Base-by-base conservation (phyloP, 2,113 vertebrate genomes). In the Corynorhinus townsendii region DNA sequence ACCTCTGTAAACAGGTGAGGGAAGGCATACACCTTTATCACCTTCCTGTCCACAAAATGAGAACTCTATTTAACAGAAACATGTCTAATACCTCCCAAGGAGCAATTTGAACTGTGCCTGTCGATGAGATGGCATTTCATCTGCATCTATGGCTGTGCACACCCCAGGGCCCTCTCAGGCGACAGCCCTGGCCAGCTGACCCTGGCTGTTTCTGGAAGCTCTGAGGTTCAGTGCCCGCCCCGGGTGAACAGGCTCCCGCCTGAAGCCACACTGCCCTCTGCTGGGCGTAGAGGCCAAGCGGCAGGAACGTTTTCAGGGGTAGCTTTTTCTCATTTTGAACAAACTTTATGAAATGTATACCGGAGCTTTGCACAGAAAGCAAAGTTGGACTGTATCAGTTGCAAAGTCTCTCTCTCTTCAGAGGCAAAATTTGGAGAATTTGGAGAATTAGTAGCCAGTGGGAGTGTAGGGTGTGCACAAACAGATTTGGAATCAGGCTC, bases 181-280 rank as follows among this genome's bases (percentile, higher is more conserved):
- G 15, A 28, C 49, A 17, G 10, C n/a, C 35, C 52, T 35, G 79
- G 49, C 84, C 45, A 16, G 72, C n/a, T 30, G 19, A 91, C 45
- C n/a, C 38, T 54, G 59, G 24, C 54, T 81, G 76, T 47, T 52
- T 3, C 52, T 4, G 38, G 68, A 64, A 54, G 40, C 1, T 0
- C 1, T 11, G 4, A 3, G 28, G 22, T 9, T 0, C 35, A 3
- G 5, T 49, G 64, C 4, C 14, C 2, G 3, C 0, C 28, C 33
- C 16, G 45, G 17, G 12, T 38, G 26, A 56, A 35, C 45, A 10
- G 17, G 49, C 0, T 0, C 9, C 12, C 71, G 17, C 17, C 30
- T 54, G 24, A 38, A 47, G 5, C 45, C 4, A 4, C 20, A 26
- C 30, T 62, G 95, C 96, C 93, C 95, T 94, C 97, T 97, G 73